Evolutionary conservation across 2,888 invertebrate species (phyloP).

Genomic region (Meliscaeva auricollis): DNA sequence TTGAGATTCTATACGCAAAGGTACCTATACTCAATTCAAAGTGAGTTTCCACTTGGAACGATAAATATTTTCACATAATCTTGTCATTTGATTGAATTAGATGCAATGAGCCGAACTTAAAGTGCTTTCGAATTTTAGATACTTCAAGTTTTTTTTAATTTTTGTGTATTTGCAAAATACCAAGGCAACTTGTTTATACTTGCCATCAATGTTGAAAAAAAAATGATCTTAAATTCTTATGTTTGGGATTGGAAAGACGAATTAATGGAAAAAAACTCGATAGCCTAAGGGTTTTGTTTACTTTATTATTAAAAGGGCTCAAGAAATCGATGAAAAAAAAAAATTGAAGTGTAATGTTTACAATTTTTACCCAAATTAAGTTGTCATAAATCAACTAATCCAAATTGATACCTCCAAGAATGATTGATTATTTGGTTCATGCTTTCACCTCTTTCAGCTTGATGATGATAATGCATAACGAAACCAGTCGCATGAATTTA

Average conservation of each 20-base stretch:
- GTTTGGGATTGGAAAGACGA: too few relatives aligned
- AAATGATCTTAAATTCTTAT: too few relatives aligned
- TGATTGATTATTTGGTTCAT: background rate
- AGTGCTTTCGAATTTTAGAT: slow-evolving; percentile 27
- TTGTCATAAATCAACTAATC: slow-evolving; percentile 3
- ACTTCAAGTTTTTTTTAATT: too few relatives aligned
- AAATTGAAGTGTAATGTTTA: too few relatives aligned
- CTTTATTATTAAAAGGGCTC: too few relatives aligned
- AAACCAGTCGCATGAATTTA: too few relatives aligned
- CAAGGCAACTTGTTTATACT: too few relatives aligned
- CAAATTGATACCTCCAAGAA: background rate
- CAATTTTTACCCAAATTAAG: background rate
- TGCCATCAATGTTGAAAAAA: too few relatives aligned
- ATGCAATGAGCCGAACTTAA: slow-evolving; percentile 68
- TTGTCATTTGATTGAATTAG: slow-evolving; percentile 75
- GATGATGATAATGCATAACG: background rate
- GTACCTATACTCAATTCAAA: slow-evolving; percentile 52
- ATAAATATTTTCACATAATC: slow-evolving; percentile 75
- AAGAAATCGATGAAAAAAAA: too few relatives aligned
- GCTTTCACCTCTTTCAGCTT: background rate
- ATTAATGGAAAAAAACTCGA: too few relatives aligned
- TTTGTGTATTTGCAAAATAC: too few relatives aligned
- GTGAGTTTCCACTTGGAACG: slow-evolving; percentile 74
- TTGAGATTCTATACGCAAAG: slow-evolving; percentile 49
- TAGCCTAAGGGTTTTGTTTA: too few relatives aligned